Evolutionary conservation across 2,113 vertebrate genomes (phyloP).

Genomic region (Ailurus styani): DNA sequence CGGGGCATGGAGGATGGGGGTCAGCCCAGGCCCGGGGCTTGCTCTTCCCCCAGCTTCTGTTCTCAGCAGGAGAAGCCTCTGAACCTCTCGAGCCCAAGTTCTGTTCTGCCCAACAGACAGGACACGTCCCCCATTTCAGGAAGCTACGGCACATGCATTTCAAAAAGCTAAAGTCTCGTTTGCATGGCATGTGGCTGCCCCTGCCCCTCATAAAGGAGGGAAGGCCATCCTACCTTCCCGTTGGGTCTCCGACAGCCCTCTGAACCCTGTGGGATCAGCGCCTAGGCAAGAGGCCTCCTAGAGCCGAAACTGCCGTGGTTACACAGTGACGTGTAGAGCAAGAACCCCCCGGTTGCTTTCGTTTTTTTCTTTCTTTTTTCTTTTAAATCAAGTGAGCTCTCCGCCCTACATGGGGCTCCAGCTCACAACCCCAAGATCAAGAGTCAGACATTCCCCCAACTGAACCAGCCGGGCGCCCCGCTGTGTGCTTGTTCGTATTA

Average conservation of each 20-base stretch:
- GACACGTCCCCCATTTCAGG: background rate
- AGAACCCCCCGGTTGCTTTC: background rate
- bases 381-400: background rate
- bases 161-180: background rate
- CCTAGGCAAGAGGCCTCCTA: background rate
- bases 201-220: fast-evolving
- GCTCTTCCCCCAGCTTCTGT: background rate
- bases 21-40: background rate
- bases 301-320: background rate
- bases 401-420: fast-evolving
- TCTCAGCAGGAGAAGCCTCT: background rate
- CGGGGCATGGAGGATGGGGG: background rate
- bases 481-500: background rate
- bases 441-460: background rate
- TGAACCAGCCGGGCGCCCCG: background rate
- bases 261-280: background rate
- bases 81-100: too few relatives aligned
- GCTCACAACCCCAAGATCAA: background rate
- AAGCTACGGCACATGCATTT: background rate
- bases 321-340: background rate
- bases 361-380: background rate
- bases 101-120: background rate
- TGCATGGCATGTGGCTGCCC: background rate
- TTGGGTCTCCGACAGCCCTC: background rate
- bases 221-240: background rate